Conservation (phyloP, 2,113 vertebrate genomes). For the Solenodon paradoxus region DNA sequence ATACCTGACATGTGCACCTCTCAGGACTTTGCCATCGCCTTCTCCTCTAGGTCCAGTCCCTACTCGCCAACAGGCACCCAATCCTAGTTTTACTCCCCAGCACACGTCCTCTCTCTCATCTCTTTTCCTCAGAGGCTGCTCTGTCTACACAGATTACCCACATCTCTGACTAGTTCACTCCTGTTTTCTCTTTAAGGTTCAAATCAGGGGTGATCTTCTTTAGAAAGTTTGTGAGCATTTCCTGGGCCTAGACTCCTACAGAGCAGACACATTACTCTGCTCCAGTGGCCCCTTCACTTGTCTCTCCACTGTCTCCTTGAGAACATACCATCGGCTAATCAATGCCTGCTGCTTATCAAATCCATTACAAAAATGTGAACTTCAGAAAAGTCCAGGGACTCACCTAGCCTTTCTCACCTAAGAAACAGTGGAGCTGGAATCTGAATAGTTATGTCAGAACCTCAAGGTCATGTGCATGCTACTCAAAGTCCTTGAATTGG, state of each 20-base stretch:
- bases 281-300: no score
- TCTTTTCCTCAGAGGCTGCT: not conserved
- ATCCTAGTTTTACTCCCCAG: not conserved
- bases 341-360: not conserved
- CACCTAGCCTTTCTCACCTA: not conserved
- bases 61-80: accelerated
- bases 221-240: not conserved
- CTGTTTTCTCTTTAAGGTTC: not conserved
- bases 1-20: accelerated
- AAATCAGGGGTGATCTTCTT: not conserved
- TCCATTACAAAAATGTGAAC: not conserved
- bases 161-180: not conserved
- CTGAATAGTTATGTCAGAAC: not conserved
- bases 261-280: accelerated
- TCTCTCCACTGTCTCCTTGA: not conserved
- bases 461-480: not conserved
- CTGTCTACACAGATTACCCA: not conserved
- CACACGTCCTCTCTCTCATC: not conserved
- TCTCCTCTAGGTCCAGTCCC: accelerated
- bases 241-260: not conserved
- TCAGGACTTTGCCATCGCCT: not conserved
- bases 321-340: not conserved
- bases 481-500: not conserved
- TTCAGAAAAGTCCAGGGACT: not conserved
- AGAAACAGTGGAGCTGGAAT: not conserved